Base-by-base conservation (phyloP, 2,888 invertebrate genomes). In the Andrena praecox region DNA sequence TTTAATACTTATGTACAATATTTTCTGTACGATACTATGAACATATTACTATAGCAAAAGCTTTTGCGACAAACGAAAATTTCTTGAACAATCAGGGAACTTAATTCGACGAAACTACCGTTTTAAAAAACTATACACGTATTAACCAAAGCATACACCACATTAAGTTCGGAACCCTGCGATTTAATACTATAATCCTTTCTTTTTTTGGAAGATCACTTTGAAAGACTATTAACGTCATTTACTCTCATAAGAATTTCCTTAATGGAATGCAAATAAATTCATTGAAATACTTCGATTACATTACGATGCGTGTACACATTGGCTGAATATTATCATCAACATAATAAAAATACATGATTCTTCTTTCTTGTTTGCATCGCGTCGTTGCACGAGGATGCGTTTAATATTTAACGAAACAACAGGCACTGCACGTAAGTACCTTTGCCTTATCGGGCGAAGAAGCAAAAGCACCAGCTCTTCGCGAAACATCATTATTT, bases 401-500 rank as follows among this genome's bases (percentile, higher is more conserved):
- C 84, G 71, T 80, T 83, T 72, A 86, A 88, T 84, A 74, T 80
- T 83, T 72, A 86, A 88, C 83, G 81, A 89, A 87, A 90, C 84
- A 85, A 75, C 89, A 91, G 90, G 91, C 90, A 91, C 89, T 90
- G 89, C 87, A 87, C 87, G 77, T 85, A 90, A 90, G 87, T 89
- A 87, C 89, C 89, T 89, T 87, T 88, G 88, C 87, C 89, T 89
- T 85, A 81, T 89, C 87, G 82, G 86, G 87, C 83, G 87, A 88
- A 82, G 90, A 91, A 91, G 89, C 91, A 91, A 90, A 90, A 91
- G 91, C 89, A 90, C 90, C 89, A 89, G 85, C 87, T 89, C 77
- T 87, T 86, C 75, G 77, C 82, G 75, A 80, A 82, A 88, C 77
- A 80, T 75, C 79, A 72, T 63, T 60, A 69, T 79, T 79, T 77